Evolutionary conservation across 2,888 invertebrate species (phyloP), one percentile per base, ranked within the genome.

Genomic region (Chromoteleia sp.): DNA sequence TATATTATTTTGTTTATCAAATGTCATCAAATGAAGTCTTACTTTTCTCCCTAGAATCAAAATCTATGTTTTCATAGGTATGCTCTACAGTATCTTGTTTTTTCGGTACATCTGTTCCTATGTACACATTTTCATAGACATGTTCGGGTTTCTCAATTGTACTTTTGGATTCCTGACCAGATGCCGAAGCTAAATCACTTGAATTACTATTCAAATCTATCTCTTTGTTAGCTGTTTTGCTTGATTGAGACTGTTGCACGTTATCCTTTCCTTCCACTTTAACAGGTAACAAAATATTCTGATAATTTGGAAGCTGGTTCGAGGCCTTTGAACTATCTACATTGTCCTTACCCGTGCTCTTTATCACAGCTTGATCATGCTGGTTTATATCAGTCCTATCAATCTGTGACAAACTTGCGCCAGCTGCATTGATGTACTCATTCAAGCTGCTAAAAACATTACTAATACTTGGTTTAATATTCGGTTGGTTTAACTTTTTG

Each of bases 371-470:
- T 41, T 65, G 56, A 29, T 81, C 75, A 0, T 67, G 3, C 39
- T 70, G 58, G 8, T 43, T 58, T 14, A 78, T 58, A n/a, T 83
- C 56, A 73, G 83, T 68, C 58, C 70, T 70, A 36, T 83, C 74
- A 14, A 83, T 76, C 21, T 70, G 54, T 41, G 87, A 86, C 41
- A 88, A 84, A 65, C 87, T 89, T 36, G 86, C 88, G 19, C 89
- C 88, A 6, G 91, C 87, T 5, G 93, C 92, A 85, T 93, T 93
- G 68, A 94, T 90, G 87, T 94, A 95, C 68, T 95, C 94, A 79
- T 94, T 94, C 59, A 95, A 90, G 87, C 94, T 94, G 85, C 93
- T 93, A 83, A 94, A 94, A 25, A 95, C 94, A 86, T 94, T 94
- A 68, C 94, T 94, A 61, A 94, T 94, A 65, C 92, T 93, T 30